Percentiles rank a stretch among this genome's conserved stretches.
phyloP scores from a whole-genome alignment of 92 coral and sea anemone species.

The Palythoa heliodiscus region DNA sequence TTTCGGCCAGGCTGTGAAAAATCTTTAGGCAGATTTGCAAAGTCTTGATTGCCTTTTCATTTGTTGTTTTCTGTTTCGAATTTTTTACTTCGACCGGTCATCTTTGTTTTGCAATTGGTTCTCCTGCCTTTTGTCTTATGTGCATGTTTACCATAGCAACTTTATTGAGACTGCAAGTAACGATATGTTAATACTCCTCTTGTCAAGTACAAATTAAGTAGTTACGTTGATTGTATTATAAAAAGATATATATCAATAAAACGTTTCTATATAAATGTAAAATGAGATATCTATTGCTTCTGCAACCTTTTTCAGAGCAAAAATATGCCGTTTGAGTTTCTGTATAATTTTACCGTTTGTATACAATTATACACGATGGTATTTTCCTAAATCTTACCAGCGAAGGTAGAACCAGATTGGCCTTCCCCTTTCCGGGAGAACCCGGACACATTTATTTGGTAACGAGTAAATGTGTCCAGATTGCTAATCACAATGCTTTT shows the following conservation, averaged over 20 bases:
- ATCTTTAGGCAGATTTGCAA: neutral
- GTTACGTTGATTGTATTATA: neutral
- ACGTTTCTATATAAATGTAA: neutral
- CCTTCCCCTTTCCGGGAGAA: slow-evolving; percentile 71
- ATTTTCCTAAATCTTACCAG: slow-evolving; percentile 20
- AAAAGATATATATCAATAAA: no score
- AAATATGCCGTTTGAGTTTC: neutral
- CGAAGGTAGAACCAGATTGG: slow-evolving; percentile 57
- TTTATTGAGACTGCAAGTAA: no score
- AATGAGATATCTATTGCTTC: neutral
- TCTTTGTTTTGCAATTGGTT: no score
- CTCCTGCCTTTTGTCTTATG: no score
- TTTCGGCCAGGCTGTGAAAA: neutral
- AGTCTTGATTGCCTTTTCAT: no score
- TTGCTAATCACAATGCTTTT: slow-evolving; percentile 31
- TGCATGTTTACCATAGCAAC: no score
- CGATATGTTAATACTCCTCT: no score
- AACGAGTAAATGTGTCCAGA: slow-evolving; percentile 52
- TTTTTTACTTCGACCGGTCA: no score
- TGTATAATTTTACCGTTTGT: neutral
- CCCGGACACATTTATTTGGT: slow-evolving; percentile 66
- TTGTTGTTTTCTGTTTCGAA: no score
- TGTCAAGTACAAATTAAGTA: no score
- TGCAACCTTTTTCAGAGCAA: no score
- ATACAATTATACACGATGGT: no score